Conservation (phyloP, 2,113 vertebrate species). For the Muntiacus reevesi region DNA sequence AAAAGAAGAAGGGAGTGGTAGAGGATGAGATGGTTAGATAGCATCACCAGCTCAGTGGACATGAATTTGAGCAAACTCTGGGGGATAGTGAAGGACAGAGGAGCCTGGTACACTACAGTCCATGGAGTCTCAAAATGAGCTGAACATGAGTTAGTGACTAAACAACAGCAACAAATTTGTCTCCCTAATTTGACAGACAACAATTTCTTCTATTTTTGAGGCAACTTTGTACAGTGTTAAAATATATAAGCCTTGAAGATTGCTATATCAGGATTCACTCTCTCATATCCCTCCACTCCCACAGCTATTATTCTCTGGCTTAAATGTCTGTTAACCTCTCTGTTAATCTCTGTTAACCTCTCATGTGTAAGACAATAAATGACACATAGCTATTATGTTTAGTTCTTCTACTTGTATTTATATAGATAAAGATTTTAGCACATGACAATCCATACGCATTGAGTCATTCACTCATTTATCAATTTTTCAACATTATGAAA, state of each 20-base stretch:
- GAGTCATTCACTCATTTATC: neutral
- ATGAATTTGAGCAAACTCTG: neutral
- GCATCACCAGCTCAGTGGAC: neutral
- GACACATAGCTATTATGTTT: neutral
- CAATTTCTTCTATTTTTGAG: neutral
- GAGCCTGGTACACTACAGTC: neutral
- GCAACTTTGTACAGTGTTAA: neutral
- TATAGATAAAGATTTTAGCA: neutral
- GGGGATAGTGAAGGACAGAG: neutral
- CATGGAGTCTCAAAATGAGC: neutral
- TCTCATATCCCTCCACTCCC: accelerated
- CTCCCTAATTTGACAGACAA: neutral
- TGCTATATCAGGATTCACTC: neutral
- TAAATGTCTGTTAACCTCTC: neutral
- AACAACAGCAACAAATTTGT: neutral
- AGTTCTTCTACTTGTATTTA: neutral
- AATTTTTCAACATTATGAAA: neutral
- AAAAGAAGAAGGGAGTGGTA: neutral
- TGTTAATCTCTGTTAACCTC: neutral
- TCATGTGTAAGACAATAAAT: neutral
- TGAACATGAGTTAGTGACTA: neutral
- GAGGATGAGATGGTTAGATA: neutral
- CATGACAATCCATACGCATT: neutral
- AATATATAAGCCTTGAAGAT: neutral
- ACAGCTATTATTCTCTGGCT: neutral